Evolutionary conservation across 1,140 invertebrate species (phyloP), one percentile per base, ranked within the genome.

Genomic region (Amyelois transitella): DNA sequence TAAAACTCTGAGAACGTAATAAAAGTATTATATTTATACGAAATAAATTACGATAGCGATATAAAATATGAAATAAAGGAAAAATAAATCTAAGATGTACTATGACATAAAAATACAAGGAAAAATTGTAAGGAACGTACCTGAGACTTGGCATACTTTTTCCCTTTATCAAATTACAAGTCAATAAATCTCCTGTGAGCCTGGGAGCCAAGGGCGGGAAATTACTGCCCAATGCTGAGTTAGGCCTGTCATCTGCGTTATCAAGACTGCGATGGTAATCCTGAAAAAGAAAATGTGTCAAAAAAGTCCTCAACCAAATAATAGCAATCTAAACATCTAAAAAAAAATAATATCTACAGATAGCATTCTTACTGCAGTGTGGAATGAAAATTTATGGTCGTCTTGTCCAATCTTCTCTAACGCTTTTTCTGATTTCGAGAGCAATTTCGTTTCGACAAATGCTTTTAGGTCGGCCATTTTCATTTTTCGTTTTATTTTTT

Each of bases 121-220:
- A 18, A 8, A 8, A 43, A 49, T 21, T 14, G 10, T 43, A 20
- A 44, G 43, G 57, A 45, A 67, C 86, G 86, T 91, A 97, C 96
- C 96, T 97, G 47, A 98, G 88, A 83, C 96, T 97, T 5, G 96
- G 96, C 96, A 98, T 97, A 89, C 96, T 97, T 89, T 97, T 97
- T 47, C 96, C 96, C 91, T 97, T 96, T 44, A 96, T 93, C 22
- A 97, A 88, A 83, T 94, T 95, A 55, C 92, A 93, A 0, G 91
- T 80, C 8, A 88, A 71, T 22, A 86, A 75, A 53, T 83, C 88
- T 20, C 82, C 82, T 1, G 79, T 76, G 6, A 82, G 56, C 43
- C 81, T 73, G 20, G 86, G 80, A 3, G 76, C 78, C 50, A 87
- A 52, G 1, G 85, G 75, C 3, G 81, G 75, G 49, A 88, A 89